Evolutionary conservation across 1,140 invertebrate genomes (phyloP).

Genomic region (Lasaia peninsularis): DNA sequence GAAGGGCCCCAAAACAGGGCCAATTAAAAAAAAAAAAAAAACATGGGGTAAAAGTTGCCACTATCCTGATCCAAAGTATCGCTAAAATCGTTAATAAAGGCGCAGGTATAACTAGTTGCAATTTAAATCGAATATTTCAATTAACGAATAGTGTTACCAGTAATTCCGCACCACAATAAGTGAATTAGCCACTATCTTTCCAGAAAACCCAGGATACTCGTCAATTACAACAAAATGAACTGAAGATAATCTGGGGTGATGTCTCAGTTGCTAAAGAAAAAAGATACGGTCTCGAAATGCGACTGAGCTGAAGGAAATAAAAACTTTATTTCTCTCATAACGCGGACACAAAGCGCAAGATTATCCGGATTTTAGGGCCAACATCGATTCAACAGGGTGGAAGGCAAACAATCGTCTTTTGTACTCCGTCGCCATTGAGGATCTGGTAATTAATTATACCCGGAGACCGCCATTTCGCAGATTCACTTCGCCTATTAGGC

Average conservation of each 20-base stretch:
- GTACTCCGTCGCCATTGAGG: constrained; percentile 53
- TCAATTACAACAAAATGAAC: constrained; percentile 14
- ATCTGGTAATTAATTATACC: constrained; percentile 61
- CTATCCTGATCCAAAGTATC: too few relatives aligned
- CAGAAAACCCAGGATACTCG: neutral
- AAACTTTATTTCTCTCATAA: constrained; percentile 62
- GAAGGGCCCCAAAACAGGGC: too few relatives aligned
- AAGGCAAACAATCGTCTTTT: constrained; percentile 68
- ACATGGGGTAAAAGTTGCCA: too few relatives aligned
- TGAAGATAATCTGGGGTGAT: constrained; percentile 3
- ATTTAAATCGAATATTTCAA: too few relatives aligned
- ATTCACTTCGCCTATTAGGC: constrained; percentile 45
- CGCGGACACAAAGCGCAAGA: constrained; percentile 57
- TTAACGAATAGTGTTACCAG: too few relatives aligned
- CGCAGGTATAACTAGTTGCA: too few relatives aligned
- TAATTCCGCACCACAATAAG: neutral
- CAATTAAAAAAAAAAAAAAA: too few relatives aligned
- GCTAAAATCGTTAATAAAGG: too few relatives aligned
- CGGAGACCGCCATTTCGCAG: constrained; percentile 53
- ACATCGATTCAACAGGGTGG: constrained; percentile 56
- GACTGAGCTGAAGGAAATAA: constrained; percentile 52
- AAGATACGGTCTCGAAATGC: constrained; percentile 25
- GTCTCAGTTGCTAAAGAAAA: constrained; percentile 15
- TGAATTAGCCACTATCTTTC: neutral
- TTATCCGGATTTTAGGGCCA: constrained; percentile 62